Conservation (phyloP, 2,113 vertebrate species). For the Alligator mississippiensis region DNA sequence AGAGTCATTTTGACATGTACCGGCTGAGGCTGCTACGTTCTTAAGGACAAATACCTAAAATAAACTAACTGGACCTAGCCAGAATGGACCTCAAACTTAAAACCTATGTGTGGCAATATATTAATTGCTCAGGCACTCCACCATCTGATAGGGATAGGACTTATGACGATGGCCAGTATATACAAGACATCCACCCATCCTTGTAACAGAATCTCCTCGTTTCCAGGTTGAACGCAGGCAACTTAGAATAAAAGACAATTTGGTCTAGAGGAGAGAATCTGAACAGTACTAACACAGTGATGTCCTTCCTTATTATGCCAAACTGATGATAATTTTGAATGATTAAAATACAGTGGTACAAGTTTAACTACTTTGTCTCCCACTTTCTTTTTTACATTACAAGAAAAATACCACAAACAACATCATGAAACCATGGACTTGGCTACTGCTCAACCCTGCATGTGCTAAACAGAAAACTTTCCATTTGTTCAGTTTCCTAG, state of each 20-base stretch:
- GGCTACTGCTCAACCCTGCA: conserved; percentile 63
- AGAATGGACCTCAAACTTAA: neutral
- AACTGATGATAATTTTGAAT: neutral
- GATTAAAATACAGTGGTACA: neutral
- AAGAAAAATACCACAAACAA: conserved; percentile 33
- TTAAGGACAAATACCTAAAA: neutral
- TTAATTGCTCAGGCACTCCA: neutral
- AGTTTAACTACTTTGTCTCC: neutral
- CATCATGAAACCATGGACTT: conserved; percentile 36
- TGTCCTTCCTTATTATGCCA: neutral
- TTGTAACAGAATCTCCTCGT: neutral
- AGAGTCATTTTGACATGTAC: neutral
- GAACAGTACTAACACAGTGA: neutral
- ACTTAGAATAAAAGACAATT: neutral
- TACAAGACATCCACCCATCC: neutral
- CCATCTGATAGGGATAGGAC: neutral
- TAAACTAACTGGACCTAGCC: neutral
- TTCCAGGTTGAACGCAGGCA: neutral
- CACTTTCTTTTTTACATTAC: conserved; percentile 34
- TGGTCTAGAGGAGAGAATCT: neutral
- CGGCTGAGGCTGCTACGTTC: neutral
- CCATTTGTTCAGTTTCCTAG: conserved; percentile 68
- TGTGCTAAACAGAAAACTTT: conserved; percentile 28
- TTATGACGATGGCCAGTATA: neutral
- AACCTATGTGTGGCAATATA: neutral